Conservation (phyloP, 2,888 invertebrate species). For the Globia sparganii region DNA sequence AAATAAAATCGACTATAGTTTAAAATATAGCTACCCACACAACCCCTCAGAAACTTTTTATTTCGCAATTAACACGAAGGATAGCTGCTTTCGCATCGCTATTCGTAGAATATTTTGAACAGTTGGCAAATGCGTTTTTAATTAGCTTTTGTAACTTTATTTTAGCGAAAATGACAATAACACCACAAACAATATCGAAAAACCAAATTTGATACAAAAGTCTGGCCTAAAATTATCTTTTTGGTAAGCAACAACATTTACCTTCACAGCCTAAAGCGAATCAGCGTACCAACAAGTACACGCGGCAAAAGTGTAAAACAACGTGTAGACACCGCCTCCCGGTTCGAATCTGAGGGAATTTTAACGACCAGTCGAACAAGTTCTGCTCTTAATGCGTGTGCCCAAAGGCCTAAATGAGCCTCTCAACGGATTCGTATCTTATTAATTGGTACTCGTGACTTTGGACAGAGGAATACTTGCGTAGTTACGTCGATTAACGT, state of each 20-base stretch:
- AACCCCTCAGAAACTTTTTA: conserved; percentile 78
- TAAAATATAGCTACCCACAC: conserved; percentile 79
- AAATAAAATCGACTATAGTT: conserved; percentile 60
- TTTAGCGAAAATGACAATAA: neutral
- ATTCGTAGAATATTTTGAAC: conserved; percentile 55
- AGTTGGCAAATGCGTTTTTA: conserved; percentile 45
- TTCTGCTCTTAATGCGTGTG: conserved; percentile 76
- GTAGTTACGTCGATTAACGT: conserved; percentile 48
- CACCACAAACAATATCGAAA: neutral
- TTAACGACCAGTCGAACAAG: conserved; percentile 82
- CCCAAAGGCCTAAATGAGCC: conserved; percentile 76
- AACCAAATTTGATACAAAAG: neutral
- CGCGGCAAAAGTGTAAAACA: conserved; percentile 71
- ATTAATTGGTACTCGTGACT: conserved; percentile 74
- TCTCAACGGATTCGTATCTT: conserved; percentile 71
- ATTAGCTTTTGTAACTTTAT: conserved; percentile 1
- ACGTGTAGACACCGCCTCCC: conserved; percentile 72
- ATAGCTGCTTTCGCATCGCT: conserved; percentile 80
- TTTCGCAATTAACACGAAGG: conserved; percentile 82
- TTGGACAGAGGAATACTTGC: conserved; percentile 53
- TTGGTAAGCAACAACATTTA: conserved; percentile 29
- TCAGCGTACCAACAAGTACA: conserved; percentile 57
- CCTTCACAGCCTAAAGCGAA: conserved; percentile 42
- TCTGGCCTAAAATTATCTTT: conserved; percentile 34
- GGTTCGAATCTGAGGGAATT: conserved; percentile 84